These are phyloP conservation scores for Belonocnema kinseyi DNA, from an alignment of 1,140 invertebrate species.

Conservation along the genomic window DNA sequence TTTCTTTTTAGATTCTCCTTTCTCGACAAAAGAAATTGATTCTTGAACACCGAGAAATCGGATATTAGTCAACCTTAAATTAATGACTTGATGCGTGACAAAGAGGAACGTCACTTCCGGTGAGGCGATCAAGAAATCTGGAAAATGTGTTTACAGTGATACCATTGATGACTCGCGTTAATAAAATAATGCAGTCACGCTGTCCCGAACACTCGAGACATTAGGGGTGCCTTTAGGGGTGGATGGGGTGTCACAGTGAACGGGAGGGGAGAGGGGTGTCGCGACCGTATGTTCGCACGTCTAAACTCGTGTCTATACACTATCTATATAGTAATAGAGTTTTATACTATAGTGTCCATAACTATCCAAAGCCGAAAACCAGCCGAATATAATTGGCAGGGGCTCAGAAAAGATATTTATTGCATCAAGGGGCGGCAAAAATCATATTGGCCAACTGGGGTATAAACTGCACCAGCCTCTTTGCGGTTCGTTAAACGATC, in stretches of 20 bases:
- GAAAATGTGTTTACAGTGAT: slow-evolving; percentile 55
- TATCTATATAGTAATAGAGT: slow-evolving; percentile 12
- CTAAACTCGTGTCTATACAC: slow-evolving; percentile 37
- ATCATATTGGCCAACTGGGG: slow-evolving; percentile 71
- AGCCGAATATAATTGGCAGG: slow-evolving; percentile 67
- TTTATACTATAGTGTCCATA: slow-evolving; percentile 43
- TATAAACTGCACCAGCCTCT: slow-evolving; percentile 69
- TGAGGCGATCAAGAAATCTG: slow-evolving; percentile 21
- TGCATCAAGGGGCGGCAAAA: slow-evolving; percentile 65
- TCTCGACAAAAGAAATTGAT: background rate
- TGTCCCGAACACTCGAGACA: slow-evolving; percentile 50
- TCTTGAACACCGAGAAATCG: background rate
- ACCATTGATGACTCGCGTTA: slow-evolving; percentile 51
- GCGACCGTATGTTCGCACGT: slow-evolving; percentile 69
- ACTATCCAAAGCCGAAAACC: slow-evolving; percentile 50
- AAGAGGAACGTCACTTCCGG: slow-evolving; percentile 41
- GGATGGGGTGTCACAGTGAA: slow-evolving; percentile 39
- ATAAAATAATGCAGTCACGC: slow-evolving; percentile 68
- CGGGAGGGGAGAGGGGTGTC: slow-evolving; percentile 41
- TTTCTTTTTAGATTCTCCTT: background rate
- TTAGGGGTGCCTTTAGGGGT: slow-evolving; percentile 41
- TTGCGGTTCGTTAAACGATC: slow-evolving; percentile 73
- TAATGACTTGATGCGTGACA: slow-evolving; percentile 1
- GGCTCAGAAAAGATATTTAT: slow-evolving; percentile 70
- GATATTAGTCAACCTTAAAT: slow-evolving; percentile 1